phyloP scores from a whole-genome alignment of 1,140 invertebrate species.

The Trichonephila clavata region DNA sequence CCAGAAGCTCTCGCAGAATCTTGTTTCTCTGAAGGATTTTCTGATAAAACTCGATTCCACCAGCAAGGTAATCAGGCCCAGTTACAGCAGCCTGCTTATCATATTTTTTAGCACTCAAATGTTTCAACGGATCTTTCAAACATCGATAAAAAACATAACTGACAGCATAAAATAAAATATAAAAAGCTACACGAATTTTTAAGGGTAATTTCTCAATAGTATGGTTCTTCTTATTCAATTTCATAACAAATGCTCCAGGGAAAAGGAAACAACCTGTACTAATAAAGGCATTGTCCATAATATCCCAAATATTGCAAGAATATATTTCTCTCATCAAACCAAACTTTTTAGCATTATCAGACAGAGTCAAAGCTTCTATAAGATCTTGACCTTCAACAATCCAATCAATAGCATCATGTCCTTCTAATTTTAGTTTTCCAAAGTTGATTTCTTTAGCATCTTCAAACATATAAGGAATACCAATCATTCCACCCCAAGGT shows the following conservation, averaged over 20 bases:
- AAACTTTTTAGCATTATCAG: constrained; percentile 89
- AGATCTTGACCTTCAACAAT: constrained; percentile 84
- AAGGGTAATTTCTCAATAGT: neutral
- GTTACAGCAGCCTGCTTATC: constrained; percentile 85
- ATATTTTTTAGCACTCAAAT: constrained; percentile 81
- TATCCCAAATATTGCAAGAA: constrained; percentile 79
- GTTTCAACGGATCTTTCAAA: constrained; percentile 51
- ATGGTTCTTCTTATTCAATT: constrained; percentile 19
- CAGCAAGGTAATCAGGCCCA: constrained; percentile 85
- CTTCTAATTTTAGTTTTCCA: constrained; percentile 82
- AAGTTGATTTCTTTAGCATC: constrained; percentile 82
- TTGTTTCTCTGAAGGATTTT: constrained; percentile 88
- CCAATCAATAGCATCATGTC: constrained; percentile 83
- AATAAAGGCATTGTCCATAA: constrained; percentile 33
- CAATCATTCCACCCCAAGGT: constrained; percentile 84
- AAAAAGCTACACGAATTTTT: neutral
- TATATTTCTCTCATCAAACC: constrained; percentile 88
- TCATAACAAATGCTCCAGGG: constrained; percentile 4
- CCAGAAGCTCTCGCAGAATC: constrained; percentile 86
- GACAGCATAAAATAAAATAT: neutral
- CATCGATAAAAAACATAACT: constrained; percentile 47
- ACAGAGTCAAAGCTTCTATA: constrained; percentile 85
- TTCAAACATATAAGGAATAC: constrained; percentile 85
- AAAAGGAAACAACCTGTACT: constrained; percentile 27
- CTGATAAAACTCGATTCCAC: constrained; percentile 88